These are phyloP conservation scores for Tenrec ecaudatus DNA, from an alignment of 2,113 vertebrate genomes.

Conservation along the genomic window DNA sequence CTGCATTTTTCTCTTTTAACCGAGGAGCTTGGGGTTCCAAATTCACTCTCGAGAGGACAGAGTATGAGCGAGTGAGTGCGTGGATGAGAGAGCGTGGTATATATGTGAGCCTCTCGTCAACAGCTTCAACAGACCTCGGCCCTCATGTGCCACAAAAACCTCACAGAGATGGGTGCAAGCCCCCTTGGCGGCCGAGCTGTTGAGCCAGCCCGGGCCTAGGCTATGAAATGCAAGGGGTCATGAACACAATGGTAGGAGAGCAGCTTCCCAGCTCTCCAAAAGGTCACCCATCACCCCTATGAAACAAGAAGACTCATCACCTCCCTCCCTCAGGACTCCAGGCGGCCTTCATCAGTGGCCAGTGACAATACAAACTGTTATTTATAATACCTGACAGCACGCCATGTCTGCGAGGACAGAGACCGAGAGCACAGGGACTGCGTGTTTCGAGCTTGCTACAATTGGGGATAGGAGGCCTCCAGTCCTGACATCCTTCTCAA, in stretches of 20 bases:
- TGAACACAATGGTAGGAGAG: background rate
- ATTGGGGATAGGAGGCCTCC: background rate
- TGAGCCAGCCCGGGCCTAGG: background rate
- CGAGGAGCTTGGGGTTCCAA: background rate
- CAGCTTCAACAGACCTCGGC: background rate
- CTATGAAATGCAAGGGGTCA: background rate
- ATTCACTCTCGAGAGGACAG: background rate
- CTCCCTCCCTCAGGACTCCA: background rate
- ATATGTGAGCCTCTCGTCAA: conserved; percentile 25
- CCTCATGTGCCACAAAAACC: background rate
- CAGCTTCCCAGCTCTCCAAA: background rate
- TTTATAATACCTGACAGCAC: conserved; percentile 38
- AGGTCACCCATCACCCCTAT: conserved; percentile 27
- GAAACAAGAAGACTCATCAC: conserved; percentile 32
- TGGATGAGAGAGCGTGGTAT: background rate
- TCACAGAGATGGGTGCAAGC: background rate
- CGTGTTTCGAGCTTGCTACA: conserved; percentile 2
- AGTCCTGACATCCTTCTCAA: conserved; percentile 9
- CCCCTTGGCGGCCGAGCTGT: background rate
- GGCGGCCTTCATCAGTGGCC: conserved; percentile 13
- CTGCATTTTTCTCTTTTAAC: conserved; percentile 61
- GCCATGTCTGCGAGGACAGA: background rate
- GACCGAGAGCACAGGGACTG: background rate
- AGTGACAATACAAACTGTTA: conserved; percentile 35
- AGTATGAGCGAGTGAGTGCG: background rate